Conservation (phyloP, 1,140 invertebrate genomes). For the Papilio polytes region DNA sequence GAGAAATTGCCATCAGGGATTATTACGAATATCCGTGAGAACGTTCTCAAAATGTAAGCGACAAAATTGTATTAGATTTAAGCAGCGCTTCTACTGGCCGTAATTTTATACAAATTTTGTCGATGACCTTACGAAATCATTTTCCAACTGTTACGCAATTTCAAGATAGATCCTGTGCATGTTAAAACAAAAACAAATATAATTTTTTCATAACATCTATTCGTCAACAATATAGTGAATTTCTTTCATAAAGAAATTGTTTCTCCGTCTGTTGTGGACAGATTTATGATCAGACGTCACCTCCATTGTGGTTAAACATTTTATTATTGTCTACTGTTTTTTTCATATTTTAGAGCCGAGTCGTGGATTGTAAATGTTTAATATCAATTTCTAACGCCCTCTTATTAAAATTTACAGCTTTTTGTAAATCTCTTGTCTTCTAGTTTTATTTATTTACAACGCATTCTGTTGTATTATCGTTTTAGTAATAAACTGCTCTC, state of each 20-base stretch:
- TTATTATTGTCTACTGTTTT: slow-evolving; percentile 58
- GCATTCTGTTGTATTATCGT: slow-evolving; percentile 11
- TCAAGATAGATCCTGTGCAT: no score
- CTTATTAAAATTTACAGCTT: slow-evolving; percentile 33
- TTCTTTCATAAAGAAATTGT: slow-evolving; percentile 51
- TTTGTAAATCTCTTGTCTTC: slow-evolving; percentile 31
- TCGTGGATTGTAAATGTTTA: slow-evolving; percentile 28
- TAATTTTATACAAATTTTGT: no score
- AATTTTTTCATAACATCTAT: slow-evolving; percentile 47
- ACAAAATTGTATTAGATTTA: no score
- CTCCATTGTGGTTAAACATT: slow-evolving; percentile 67
- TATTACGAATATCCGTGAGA: no score
- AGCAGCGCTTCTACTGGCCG: no score
- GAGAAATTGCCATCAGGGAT: no score
- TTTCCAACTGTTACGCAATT: no score
- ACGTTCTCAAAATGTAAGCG: no score
- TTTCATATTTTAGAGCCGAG: slow-evolving; percentile 35
- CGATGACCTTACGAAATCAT: no score
- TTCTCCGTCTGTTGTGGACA: slow-evolving; percentile 63
- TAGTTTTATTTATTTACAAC: slow-evolving; percentile 22
- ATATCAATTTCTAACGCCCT: slow-evolving; percentile 3
- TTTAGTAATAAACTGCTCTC: slow-evolving; percentile 12
- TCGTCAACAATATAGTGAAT: slow-evolving; percentile 58
- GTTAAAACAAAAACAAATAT: no score
- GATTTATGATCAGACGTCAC: slow-evolving; percentile 57